Base-by-base conservation (phyloP, 2,888 invertebrate genomes). In the Andrena marginata region DNA sequence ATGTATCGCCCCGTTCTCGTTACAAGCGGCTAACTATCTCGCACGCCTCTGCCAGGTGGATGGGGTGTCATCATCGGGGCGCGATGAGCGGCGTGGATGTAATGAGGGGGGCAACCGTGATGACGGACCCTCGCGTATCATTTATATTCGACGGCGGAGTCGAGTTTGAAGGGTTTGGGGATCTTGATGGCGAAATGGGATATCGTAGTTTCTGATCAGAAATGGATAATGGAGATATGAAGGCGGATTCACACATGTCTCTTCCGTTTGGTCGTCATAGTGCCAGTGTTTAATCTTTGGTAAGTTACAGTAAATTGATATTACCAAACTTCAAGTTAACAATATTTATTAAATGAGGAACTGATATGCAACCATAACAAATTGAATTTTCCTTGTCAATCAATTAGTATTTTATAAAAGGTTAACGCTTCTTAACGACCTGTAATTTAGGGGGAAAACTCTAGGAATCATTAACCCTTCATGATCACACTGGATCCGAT, bases 1-100 rank as follows among this genome's bases (percentile, higher is more conserved):
- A 85, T 87, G 89, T 89, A 87, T 85, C 85, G 79, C 80, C 84
- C 74, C 81, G 77, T 82, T 82, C 82, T 69, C 69, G 68, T 72
- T 80, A 73, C 77, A 84, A 72, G 67, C 77, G 64, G 62, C 75
- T 65, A 81, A 86, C 80, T 72, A 70, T 84, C 80, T 84, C 64
- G 74, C 77, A 63, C 64, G 49, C 63, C 62, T 65, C 59, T 67
- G 42, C 72, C 26, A 31, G 64, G 20, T 49, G 71, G 65, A 72
- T 75, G 68, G 86, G 65, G 75, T 75, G 82, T 72, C 82, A 82
- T 82, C 71, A 71, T 82, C 68, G 33, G 49, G 49, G 64, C 56
- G 75, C 67, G 81, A 81, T 60, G 82, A 71, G 75, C 60, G 31
- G 31, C 54, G 63, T 8, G 54, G 82, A 76, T 72, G 74, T 73